phyloP scores from a whole-genome alignment of 2,797 vertebrate species.

The Ispidina lecontei region DNA sequence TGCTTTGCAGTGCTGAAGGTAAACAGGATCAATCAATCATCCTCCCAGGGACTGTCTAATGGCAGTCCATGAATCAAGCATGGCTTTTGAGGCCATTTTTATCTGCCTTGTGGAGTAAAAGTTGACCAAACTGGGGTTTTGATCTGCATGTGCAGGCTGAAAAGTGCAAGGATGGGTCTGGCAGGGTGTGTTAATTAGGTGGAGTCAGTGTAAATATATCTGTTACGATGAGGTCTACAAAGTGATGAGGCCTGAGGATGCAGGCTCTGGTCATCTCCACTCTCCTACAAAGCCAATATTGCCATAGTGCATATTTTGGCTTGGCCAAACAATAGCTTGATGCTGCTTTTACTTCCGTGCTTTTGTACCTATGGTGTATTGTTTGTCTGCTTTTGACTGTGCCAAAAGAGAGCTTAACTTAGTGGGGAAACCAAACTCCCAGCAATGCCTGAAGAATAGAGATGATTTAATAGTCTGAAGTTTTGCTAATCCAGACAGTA shows the following conservation, averaged over 20 bases:
- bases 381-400: neutral
- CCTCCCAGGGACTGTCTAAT: slow-evolving; percentile 1
- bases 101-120: neutral
- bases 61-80: neutral
- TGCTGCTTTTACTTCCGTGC: neutral
- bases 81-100: slow-evolving; percentile 27
- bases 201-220: slow-evolving; percentile 13
- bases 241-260: neutral
- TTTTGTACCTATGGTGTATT: neutral
- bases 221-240: slow-evolving; percentile 17
- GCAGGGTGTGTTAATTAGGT: slow-evolving; percentile 12
- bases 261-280: neutral
- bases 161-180: neutral
- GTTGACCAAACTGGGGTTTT: neutral
- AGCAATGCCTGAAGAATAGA: slow-evolving; percentile 36
- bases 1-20: slow-evolving; percentile 33
- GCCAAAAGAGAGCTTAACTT: slow-evolving; percentile 20
- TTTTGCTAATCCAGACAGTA: slow-evolving; percentile 61
- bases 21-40: slow-evolving; percentile 41
- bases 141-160: neutral
- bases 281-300: neutral
- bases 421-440: slow-evolving; percentile 28
- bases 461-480: slow-evolving; percentile 6
- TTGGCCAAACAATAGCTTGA: neutral
- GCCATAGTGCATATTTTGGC: neutral